Conservation (phyloP, 1,140 invertebrate genomes). For the Agrypnia vestita region DNA sequence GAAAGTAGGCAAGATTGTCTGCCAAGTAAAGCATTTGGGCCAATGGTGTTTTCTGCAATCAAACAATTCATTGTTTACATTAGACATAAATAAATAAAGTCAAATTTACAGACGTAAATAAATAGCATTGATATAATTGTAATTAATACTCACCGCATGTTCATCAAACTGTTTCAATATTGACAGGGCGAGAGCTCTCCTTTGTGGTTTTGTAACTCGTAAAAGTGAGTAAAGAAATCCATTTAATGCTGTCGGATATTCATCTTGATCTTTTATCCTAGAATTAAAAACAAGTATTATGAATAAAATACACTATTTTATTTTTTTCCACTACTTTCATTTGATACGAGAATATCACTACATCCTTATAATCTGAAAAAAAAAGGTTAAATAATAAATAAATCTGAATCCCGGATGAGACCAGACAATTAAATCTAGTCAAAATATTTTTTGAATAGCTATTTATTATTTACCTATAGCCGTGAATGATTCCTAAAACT, state of each 20-base stretch:
- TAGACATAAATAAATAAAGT: slow-evolving; percentile 68
- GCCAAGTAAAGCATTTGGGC: slow-evolving; percentile 96
- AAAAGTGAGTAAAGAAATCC: slow-evolving; percentile 97
- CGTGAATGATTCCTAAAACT: slow-evolving; percentile 77
- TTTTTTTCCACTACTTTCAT: too few relatives aligned
- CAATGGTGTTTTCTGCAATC: slow-evolving; percentile 88
- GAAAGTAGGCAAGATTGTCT: slow-evolving; percentile 98
- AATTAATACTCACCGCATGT: slow-evolving; percentile 77
- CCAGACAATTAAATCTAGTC: background rate
- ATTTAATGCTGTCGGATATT: slow-evolving; percentile 90
- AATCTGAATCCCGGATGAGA: background rate
- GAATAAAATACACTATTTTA: too few relatives aligned
- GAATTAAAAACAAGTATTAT: slow-evolving; percentile 58
- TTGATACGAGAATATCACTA: too few relatives aligned
- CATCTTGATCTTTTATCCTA: slow-evolving; percentile 84
- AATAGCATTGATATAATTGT: background rate
- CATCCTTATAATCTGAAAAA: background rate
- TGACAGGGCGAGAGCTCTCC: slow-evolving; percentile 92
- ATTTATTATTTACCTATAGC: slow-evolving; percentile 73
- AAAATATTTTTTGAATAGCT: background rate
- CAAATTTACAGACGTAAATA: background rate
- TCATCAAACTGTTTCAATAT: slow-evolving; percentile 98
- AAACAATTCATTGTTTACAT: slow-evolving; percentile 85
- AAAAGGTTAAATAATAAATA: background rate
- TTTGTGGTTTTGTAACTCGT: slow-evolving; percentile 91